A percentile compares a stretch with the other conserved stretches of the same genome.
Evolutionary conservation across 2,113 vertebrate genomes (phyloP).

Genomic region (Leucoraja erinaceus): DNA sequence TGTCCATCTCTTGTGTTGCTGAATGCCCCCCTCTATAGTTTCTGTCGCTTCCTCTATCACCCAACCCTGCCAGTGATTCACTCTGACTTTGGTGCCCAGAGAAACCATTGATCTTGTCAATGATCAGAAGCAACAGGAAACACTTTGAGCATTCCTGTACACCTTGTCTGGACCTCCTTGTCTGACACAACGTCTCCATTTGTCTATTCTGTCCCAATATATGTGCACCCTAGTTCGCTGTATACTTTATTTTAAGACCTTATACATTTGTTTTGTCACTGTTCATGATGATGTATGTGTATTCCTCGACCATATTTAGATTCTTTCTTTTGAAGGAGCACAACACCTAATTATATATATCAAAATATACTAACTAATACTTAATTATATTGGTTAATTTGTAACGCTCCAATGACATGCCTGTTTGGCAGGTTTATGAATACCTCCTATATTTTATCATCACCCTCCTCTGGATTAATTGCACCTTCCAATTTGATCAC

Average conservation of each 20-base stretch:
- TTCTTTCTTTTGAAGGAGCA: background rate
- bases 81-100: too few relatives aligned
- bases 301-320: background rate
- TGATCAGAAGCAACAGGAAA: too few relatives aligned
- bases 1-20: too few relatives aligned
- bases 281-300: background rate
- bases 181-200: background rate
- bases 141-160: too few relatives aligned
- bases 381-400: background rate
- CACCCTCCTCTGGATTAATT: background rate
- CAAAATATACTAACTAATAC: background rate
- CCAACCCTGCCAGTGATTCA: too few relatives aligned
- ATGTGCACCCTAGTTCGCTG: too few relatives aligned
- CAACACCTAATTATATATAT: background rate
- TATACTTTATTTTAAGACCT: background rate
- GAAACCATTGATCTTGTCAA: too few relatives aligned
- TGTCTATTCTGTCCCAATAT: background rate
- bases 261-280: background rate
- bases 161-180: too few relatives aligned
- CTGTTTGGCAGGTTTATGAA: background rate
- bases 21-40: too few relatives aligned
- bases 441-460: background rate
- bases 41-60: too few relatives aligned
- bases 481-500: background rate
- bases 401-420: background rate